Base-by-base conservation (phyloP, 2,113 vertebrate species). In the Orthonyx spaldingii region DNA sequence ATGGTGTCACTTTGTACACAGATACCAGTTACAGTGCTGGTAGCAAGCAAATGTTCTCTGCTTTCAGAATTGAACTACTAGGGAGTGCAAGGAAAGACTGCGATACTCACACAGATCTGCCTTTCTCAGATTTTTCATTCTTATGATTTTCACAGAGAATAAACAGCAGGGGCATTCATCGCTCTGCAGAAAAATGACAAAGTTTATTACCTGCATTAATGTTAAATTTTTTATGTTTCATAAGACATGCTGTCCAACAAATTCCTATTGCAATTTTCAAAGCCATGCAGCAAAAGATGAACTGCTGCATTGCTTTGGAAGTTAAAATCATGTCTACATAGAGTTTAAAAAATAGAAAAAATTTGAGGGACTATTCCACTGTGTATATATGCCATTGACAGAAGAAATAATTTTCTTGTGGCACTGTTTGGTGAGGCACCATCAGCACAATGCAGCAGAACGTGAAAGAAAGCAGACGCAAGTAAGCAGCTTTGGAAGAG, bases 101-200 rank as follows among this genome's bases (percentile, higher is more conserved):
- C 0, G 1, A 87, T 97, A 97, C 96, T 97, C 44, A 97, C 96
- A 69, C 4, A 91, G 35, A 61, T 96, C 96, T 79, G 87, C 82
- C 46, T 94, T 96, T 79, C 94, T 92, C 70, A 97, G 81, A 61
- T 97, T 96, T 96, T 84, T 96, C 81, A 97, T 96, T 89, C 95
- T 79, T 79, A 97, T 13, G 9, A 96, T 90, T 96, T 94, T 97
- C 56, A 97, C 93, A 55, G 70, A 87, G 27, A 97, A 59, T 15
- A 27, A 95, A 33, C 33, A 91, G 78, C 95, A 97, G 0, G 96
- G 96, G 9, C 94, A 96, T 93, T 96, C 95, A 63, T 96, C 93
- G n/a, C 18, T 55, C 95, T 97, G 89, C 63, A 85, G 41, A 46
- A 84, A 75, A 94, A 69, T 46, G 7, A 53, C 10, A 66, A 81